phyloP scores from a whole-genome alignment of 2,113 vertebrate genomes.

The Nyctibius bracteatus region DNA sequence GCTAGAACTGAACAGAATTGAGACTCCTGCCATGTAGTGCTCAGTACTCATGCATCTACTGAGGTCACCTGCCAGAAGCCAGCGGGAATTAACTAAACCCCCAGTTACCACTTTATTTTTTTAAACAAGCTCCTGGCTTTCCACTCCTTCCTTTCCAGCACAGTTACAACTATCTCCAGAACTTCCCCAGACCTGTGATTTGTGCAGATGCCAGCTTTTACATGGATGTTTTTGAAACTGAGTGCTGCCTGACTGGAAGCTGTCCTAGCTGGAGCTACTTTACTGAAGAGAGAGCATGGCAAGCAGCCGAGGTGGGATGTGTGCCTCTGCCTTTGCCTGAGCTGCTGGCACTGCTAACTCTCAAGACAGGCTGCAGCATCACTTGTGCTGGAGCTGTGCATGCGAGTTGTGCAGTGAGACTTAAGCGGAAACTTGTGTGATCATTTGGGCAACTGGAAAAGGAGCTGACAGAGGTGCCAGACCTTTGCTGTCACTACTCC shows the following conservation, averaged over 20 bases:
- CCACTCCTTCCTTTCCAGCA: neutral
- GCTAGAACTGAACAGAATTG: neutral
- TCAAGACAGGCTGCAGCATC: neutral
- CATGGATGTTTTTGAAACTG: neutral
- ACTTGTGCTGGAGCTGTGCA: neutral
- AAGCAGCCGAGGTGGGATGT: rapidly evolving
- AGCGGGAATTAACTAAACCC: neutral
- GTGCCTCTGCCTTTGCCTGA: neutral
- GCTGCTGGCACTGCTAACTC: neutral
- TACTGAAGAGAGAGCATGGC: neutral
- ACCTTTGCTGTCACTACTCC: neutral
- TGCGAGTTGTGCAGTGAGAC: neutral
- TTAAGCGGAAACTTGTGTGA: neutral
- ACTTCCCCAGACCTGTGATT: neutral
- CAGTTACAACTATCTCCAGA: conserved; percentile 8
- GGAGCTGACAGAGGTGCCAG: neutral
- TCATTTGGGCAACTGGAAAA: neutral
- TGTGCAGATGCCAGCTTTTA: neutral
- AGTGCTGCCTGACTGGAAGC: neutral
- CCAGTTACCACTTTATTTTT: neutral
- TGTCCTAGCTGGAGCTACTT: neutral
- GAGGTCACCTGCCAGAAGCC: neutral
- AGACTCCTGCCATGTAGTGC: neutral
- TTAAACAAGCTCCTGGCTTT: neutral
- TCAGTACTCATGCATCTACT: neutral